Conservation (phyloP, 2,888 invertebrate genomes). For the Craniophora ligustri region DNA sequence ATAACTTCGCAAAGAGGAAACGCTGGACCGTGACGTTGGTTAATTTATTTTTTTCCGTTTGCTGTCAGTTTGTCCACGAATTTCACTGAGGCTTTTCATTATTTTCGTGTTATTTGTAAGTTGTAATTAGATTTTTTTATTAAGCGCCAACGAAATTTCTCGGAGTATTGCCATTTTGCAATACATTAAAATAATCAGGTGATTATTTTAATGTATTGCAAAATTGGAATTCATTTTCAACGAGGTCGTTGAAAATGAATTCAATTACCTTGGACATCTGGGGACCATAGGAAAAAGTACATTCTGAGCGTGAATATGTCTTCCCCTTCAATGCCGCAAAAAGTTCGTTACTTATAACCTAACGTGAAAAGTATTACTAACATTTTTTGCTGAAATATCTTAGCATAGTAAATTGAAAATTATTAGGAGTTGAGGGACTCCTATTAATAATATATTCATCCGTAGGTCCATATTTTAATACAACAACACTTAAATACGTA, state of each 20-base stretch:
- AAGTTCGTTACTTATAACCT: constrained; percentile 19
- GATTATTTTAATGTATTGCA: too few species aligned
- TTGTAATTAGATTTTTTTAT: constrained; percentile 35
- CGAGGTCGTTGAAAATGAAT: constrained; percentile 15
- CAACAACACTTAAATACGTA: neutral
- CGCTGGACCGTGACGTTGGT: constrained; percentile 56
- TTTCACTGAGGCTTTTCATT: constrained; percentile 52
- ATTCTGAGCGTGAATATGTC: constrained; percentile 2
- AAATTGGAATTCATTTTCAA: constrained; percentile 20
- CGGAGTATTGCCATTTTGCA: neutral
- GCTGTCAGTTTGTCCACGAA: constrained; percentile 46
- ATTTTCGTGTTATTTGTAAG: constrained; percentile 40
- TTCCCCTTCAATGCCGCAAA: neutral
- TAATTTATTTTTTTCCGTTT: constrained; percentile 64
- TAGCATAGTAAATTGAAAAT: constrained; percentile 18
- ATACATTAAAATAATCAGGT: constrained; percentile 27
- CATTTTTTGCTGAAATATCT: constrained; percentile 26
- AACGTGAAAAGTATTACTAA: constrained; percentile 5
- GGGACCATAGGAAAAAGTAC: constrained; percentile 9
- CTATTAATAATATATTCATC: neutral
- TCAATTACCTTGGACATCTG: constrained; percentile 17
- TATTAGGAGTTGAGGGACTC: constrained; percentile 10
- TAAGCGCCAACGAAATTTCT: constrained; percentile 22
- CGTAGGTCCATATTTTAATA: neutral
- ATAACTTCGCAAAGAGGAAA: constrained; percentile 57